Evolutionary conservation across 2,797 vertebrate genomes (phyloP).

Genomic region (Danio choprae): DNA sequence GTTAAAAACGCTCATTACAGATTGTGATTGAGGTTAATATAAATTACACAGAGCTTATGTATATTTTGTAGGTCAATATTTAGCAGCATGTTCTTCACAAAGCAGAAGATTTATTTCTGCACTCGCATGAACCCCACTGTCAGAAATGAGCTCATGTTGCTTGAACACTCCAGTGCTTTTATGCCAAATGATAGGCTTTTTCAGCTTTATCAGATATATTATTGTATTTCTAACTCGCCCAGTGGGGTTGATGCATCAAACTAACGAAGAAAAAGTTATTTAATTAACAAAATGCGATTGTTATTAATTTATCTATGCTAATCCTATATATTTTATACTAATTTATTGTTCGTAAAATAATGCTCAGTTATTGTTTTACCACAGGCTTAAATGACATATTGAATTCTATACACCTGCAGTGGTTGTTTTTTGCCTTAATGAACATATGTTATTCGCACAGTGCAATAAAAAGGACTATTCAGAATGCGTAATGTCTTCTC

Average conservation of each 20-base stretch:
- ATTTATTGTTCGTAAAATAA: no score
- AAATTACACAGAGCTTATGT: neutral
- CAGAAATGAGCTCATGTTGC: neutral
- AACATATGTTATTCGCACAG: slow-evolving; percentile 10
- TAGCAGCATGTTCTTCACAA: neutral
- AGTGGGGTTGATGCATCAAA: neutral
- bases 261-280: neutral
- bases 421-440: neutral
- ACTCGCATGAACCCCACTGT: slow-evolving; percentile 23
- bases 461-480: neutral
- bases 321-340: no score
- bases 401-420: neutral
- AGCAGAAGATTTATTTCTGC: neutral
- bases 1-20: neutral
- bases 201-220: neutral
- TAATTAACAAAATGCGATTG: neutral
- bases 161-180: neutral
- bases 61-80: neutral
- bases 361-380: slow-evolving; percentile 8
- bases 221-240: neutral
- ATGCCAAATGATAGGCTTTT: neutral
- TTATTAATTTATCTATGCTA: no score
- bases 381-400: neutral
- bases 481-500: neutral
- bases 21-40: neutral